Evolutionary conservation across 2,113 vertebrate species (phyloP).

Genomic region (Platichthys stellatus): DNA sequence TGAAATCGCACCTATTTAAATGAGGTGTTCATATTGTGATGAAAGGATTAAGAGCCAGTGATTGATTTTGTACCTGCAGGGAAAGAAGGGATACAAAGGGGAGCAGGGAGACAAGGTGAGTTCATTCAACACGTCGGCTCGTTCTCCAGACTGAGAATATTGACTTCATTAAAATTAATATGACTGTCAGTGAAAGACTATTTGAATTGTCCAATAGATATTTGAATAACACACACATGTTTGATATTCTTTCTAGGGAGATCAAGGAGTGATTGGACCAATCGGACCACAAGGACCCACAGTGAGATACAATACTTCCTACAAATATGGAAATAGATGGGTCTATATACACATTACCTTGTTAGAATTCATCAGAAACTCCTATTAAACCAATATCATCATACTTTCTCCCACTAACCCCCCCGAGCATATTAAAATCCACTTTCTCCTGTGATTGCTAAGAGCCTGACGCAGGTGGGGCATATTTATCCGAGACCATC

Average conservation of each 20-base stretch:
- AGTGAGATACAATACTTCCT: conserved; percentile 60
- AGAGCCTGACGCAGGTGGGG: neutral
- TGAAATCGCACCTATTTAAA: conserved; percentile 1
- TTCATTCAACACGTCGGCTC: conserved; percentile 20
- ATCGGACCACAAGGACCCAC: conserved; percentile 76
- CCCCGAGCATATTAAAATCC: conserved; percentile 25
- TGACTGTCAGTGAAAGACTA: neutral
- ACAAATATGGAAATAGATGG: neutral
- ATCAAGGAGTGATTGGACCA: conserved; percentile 77
- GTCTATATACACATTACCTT: neutral
- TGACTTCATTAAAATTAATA: neutral
- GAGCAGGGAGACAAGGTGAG: conserved; percentile 86
- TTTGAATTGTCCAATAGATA: conserved; percentile 8
- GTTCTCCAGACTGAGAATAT: conserved; percentile 13
- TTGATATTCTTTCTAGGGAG: conserved; percentile 73
- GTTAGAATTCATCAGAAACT: neutral
- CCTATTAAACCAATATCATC: neutral
- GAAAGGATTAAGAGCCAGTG: conserved; percentile 31
- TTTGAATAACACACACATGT: neutral
- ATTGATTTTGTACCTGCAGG: conserved; percentile 76
- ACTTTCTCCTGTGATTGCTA: conserved; percentile 38
- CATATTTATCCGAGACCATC: neutral
- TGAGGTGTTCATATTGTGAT: conserved; percentile 12
- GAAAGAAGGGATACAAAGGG: conserved; percentile 86
- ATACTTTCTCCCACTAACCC: neutral